Base-by-base conservation (phyloP, 2,888 invertebrate genomes). In the Philopedon plagiatum region DNA sequence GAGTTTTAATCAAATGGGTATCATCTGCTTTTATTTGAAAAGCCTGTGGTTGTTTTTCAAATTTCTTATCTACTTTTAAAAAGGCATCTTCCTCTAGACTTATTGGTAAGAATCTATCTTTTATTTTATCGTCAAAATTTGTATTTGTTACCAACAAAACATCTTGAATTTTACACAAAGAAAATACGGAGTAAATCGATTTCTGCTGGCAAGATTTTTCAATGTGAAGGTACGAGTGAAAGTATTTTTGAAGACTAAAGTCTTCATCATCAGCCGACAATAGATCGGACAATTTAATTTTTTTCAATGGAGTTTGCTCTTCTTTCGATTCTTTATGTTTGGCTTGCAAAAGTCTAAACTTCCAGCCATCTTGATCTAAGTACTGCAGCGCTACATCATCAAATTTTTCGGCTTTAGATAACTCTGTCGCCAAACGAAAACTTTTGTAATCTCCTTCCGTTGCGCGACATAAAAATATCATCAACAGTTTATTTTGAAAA, bases 341-440 rank as follows among this genome's bases (percentile, higher is more conserved):
- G 11, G 21, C 29, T 15, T 61, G 61, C 19, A 61, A 46, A 8
- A 61, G 19, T 19, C 44, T 23, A 44, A 46, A 61, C 11, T 61
- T 61, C 61, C 61, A 46, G 5, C 26, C 7, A 29, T 46, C 13
- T n/a, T 26, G 1, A 44, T 9, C 18, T 0, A 11, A 5, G 32
- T 61, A 61, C 13, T 61, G 61, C n/a, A 61, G 46, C 1, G 23
- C 46, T 7, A 61, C 46, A 19, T 61, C 61, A 11, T 61, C 61
- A 18, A 61, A 32, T n/a, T 29, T 32, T 19, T 29, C 61, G 15
- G 61, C 61, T 1, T 44, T 19, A 1, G 18, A 21, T 5, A 61
- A 46, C 19, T 61, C 61, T 1, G 61, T 61, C 4, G 61, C 44
- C n/a, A 61, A 21, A 9, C 61, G 61, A 46, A 61, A 61, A n/a